Evolutionary conservation across 2,113 vertebrate genomes (phyloP).

Genomic region (Oxyruncus cristatus): DNA sequence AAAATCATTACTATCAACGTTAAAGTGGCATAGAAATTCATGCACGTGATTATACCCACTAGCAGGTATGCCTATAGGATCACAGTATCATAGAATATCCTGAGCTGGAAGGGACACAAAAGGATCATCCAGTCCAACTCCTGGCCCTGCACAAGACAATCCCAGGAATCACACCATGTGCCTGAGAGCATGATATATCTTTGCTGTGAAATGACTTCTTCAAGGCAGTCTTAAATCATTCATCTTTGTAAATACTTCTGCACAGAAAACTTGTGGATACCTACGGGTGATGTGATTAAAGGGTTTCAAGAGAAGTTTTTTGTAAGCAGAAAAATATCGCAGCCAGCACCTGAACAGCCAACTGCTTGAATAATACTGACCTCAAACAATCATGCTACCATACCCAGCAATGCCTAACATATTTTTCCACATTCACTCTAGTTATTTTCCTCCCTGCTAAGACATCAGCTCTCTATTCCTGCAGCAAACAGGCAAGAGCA

Average conservation of each 20-base stretch:
- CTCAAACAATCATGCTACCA: neutral
- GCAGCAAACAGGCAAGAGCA: neutral
- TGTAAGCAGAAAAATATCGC: neutral
- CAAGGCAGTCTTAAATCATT: neutral
- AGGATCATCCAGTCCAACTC: neutral
- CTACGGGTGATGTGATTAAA: neutral
- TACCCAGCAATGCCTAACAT: neutral
- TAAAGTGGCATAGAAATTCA: fast-evolving
- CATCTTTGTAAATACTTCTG: neutral
- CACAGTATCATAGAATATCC: neutral
- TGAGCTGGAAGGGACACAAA: neutral
- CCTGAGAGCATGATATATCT: neutral
- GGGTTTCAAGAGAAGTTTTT: neutral
- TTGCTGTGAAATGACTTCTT: neutral
- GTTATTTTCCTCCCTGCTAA: neutral
- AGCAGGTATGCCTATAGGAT: neutral
- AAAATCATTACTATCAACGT: neutral
- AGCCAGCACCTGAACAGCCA: neutral
- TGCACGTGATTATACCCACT: neutral
- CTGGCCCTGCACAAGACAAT: neutral
- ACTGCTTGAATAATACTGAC: neutral
- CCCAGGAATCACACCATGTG: neutral
- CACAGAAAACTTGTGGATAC: neutral
- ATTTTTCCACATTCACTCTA: neutral
- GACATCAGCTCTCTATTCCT: neutral